These are phyloP conservation scores for Sorex fumeus DNA, from an alignment of 2,113 vertebrate species.

Conservation along the genomic window DNA sequence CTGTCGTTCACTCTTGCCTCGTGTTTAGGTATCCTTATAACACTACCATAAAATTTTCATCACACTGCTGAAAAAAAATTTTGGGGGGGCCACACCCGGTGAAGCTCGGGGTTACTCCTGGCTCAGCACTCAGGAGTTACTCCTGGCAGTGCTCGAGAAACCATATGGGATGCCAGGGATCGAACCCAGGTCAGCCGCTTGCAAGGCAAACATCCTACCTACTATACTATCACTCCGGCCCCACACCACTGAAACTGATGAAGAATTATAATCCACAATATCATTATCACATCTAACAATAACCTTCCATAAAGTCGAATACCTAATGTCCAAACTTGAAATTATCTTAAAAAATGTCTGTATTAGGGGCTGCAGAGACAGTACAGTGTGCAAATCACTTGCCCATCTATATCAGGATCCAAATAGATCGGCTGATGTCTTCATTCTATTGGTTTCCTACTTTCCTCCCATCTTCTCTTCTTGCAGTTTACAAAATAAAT, in stretches of 20 bases:
- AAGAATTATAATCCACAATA: neutral
- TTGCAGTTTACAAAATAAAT: neutral
- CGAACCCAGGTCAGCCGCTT: too few relatives aligned
- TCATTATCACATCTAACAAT: neutral
- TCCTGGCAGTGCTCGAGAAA: too few relatives aligned
- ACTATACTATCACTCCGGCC: too few relatives aligned
- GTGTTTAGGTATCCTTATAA: neutral
- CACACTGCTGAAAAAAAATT: too few relatives aligned
- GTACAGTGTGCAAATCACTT: too few relatives aligned
- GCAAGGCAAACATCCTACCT: too few relatives aligned
- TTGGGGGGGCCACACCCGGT: too few relatives aligned
- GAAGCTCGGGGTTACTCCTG: too few relatives aligned
- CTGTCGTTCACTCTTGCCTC: neutral
- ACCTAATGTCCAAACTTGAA: neutral
- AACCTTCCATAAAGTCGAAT: slow-evolving; percentile 5
- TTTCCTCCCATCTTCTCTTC: neutral
- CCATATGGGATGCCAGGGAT: too few relatives aligned
- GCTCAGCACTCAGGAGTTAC: too few relatives aligned
- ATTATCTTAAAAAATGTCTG: neutral
- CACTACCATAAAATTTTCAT: neutral
- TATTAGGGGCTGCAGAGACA: neutral
- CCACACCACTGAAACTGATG: neutral
- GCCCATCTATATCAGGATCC: neutral
- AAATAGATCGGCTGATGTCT: neutral
- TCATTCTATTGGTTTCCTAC: neutral